phyloP scores from a whole-genome alignment of 2,113 vertebrate genomes.

The Oenanthe melanoleuca region DNA sequence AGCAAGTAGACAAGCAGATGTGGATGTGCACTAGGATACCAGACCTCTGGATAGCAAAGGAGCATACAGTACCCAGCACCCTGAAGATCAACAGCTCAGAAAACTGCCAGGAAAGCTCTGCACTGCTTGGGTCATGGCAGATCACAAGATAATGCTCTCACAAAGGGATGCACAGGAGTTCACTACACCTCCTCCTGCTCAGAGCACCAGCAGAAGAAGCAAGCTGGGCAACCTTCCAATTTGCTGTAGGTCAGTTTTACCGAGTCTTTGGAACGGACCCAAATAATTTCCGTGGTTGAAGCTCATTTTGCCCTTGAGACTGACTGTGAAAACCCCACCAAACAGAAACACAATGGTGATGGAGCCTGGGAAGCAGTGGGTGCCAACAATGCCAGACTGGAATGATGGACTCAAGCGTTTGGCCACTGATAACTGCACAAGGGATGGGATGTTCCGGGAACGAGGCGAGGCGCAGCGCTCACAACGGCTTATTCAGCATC shows the following conservation, averaged over 20 bases:
- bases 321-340: constrained; percentile 34
- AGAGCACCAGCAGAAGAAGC: constrained; percentile 58
- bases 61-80: constrained; percentile 67
- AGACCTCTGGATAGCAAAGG: constrained; percentile 73
- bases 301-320: constrained; percentile 51
- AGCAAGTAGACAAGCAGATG: constrained; percentile 71
- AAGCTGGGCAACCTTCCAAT: constrained; percentile 2
- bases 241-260: not conserved
- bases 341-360: constrained; percentile 73
- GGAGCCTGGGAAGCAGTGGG: constrained; percentile 68
- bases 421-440: constrained; percentile 52
- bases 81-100: constrained; percentile 23
- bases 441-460: constrained; percentile 65
- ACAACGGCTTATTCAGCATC: constrained; percentile 71
- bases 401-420: constrained; percentile 63
- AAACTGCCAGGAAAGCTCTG: constrained; percentile 52
- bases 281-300: constrained; percentile 30
- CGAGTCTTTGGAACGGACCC: not conserved
- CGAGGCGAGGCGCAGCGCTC: constrained; percentile 51
- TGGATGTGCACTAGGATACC: constrained; percentile 65
- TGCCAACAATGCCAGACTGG: constrained; percentile 66
- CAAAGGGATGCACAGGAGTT: constrained; percentile 64
- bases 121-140: not conserved
- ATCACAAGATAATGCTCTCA: constrained; percentile 30
- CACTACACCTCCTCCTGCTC: not conserved